Conservation (phyloP, 1,140 invertebrate genomes). For the Neodiprion virginianus region DNA sequence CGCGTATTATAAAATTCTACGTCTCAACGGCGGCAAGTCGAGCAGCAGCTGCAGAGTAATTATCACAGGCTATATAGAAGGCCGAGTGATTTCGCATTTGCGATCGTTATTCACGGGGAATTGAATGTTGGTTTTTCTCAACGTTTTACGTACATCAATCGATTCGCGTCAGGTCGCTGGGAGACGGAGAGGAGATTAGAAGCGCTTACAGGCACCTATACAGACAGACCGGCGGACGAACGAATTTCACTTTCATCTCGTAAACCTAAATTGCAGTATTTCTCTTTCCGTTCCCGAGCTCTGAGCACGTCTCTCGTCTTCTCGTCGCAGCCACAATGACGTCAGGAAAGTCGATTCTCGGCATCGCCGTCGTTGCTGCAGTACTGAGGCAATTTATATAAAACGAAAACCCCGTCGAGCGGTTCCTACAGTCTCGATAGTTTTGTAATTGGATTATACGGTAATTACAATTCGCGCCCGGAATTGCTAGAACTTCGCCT, state of each 20-base stretch:
- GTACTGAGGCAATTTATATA: too few relatives aligned
- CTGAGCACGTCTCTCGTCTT: not conserved
- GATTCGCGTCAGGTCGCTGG: conserved; percentile 1
- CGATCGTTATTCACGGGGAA: too few relatives aligned
- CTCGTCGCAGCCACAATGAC: not conserved
- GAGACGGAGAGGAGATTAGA: not conserved
- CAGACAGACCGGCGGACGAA: not conserved
- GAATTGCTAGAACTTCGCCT: too few relatives aligned
- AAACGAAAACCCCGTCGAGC: too few relatives aligned
- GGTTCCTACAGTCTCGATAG: too few relatives aligned
- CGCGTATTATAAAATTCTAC: too few relatives aligned
- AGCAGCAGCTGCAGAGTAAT: too few relatives aligned
- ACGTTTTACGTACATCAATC: not conserved
- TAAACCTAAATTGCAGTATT: conserved; percentile 36
- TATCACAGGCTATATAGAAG: too few relatives aligned
- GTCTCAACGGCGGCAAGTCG: too few relatives aligned
- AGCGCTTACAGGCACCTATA: not conserved
- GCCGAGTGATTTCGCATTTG: not conserved
- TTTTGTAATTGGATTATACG: too few relatives aligned
- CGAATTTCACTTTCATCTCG: conserved; percentile 49
- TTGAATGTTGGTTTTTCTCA: not conserved
- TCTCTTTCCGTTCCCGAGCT: not conserved
- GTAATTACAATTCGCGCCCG: too few relatives aligned
- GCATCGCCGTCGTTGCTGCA: too few relatives aligned
- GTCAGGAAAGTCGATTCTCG: not conserved